A percentile compares a stretch with the other conserved stretches of the same genome.
Evolutionary conservation across 2,113 vertebrate genomes (phyloP).

Genomic region (Eonycteris spelaea): DNA sequence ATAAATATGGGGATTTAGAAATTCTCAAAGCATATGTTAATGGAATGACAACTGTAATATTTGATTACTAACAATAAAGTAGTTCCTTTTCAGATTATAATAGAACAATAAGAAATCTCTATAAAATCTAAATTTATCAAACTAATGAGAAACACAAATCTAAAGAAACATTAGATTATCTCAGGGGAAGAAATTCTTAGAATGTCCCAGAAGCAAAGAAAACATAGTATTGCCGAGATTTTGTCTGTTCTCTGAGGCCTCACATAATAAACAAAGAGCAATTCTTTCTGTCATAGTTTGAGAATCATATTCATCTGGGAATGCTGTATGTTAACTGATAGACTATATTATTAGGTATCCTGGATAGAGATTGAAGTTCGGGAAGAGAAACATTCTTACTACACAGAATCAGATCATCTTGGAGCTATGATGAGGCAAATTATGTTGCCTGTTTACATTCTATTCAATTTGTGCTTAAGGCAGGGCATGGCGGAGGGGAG

Average conservation of each 20-base stretch:
- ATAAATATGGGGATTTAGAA: neutral
- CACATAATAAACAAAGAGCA: neutral
- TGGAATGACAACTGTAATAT: neutral
- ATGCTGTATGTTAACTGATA: neutral
- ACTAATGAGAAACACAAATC: conserved; percentile 39
- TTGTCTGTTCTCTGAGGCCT: neutral
- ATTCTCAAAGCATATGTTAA: conserved; percentile 10
- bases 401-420: neutral
- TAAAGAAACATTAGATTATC: conserved; percentile 27
- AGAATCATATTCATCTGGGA: neutral
- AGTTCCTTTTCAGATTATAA: neutral
- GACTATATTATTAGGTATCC: neutral
- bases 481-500: neutral
- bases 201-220: neutral
- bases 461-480: neutral
- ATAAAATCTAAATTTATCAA: conserved; percentile 28
- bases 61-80: neutral
- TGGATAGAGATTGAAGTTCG: neutral
- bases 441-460: neutral
- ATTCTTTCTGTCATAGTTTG: neutral
- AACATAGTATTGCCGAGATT: neutral
- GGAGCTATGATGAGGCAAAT: neutral
- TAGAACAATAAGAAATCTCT: neutral
- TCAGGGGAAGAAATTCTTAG: conserved; percentile 23
- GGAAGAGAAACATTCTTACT: neutral